Percentiles rank a stretch among this genome's conserved stretches.
Conservation (phyloP, 1,140 invertebrate genomes). For the Euwallacea fornicatus region DNA sequence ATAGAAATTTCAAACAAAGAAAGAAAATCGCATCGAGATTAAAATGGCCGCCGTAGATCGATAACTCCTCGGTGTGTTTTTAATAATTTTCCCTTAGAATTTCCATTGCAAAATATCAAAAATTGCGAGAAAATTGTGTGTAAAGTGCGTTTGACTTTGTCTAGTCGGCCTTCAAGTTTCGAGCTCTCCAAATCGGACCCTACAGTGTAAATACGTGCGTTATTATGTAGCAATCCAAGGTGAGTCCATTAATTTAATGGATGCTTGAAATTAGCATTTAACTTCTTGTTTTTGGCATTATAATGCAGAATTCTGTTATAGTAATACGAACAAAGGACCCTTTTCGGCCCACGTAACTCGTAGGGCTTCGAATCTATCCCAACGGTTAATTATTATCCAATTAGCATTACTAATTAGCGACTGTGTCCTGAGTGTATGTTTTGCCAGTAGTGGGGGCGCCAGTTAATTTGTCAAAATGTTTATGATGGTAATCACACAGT, state of each 20-base stretch:
- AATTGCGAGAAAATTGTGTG: constrained; percentile 11
- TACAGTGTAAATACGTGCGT: constrained; percentile 22
- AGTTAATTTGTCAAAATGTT: constrained; percentile 45
- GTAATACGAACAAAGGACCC: no score
- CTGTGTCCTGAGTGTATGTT: constrained; percentile 39
- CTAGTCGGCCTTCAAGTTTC: not conserved
- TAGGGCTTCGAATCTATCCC: no score
- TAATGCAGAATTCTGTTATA: no score
- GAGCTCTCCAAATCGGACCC: not conserved
- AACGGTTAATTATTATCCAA: constrained; percentile 30
- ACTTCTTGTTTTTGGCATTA: not conserved
- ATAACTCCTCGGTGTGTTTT: constrained; percentile 31
- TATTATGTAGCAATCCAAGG: constrained; percentile 34
- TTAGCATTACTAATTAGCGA: constrained; percentile 46
- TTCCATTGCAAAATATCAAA: constrained; percentile 10
- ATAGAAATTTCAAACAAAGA: not conserved
- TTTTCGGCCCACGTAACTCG: no score
- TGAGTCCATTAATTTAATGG: constrained; percentile 25
- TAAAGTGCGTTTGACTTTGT: not conserved
- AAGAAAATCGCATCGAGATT: constrained; percentile 1
- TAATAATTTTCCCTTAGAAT: constrained; percentile 16
- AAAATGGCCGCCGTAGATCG: constrained; percentile 33
- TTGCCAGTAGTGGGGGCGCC: constrained; percentile 29
- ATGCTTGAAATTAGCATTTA: constrained; percentile 8
- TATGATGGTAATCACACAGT: constrained; percentile 33